These are phyloP conservation scores for Ceratosolen fusciceps DNA, from an alignment of 1,140 invertebrate species.

Conservation along the genomic window DNA sequence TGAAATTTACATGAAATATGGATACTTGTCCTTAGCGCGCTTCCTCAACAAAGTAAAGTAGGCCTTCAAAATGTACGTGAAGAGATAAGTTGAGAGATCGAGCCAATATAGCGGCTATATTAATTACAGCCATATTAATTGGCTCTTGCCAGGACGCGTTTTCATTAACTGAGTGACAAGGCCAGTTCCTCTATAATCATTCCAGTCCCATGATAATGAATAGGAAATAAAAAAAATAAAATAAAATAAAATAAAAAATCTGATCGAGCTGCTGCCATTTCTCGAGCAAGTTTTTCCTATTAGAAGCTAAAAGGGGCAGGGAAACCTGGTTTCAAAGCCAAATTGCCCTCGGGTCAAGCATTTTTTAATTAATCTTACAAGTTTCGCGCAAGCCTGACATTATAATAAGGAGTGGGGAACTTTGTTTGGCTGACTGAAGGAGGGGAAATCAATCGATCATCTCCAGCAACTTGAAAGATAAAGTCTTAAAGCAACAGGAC, in stretches of 20 bases:
- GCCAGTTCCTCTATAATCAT: neutral
- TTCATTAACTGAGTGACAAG: neutral
- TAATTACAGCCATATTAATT: too few relatives aligned
- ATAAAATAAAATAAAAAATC: neutral
- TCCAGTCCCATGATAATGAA: too few relatives aligned
- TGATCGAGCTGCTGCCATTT: too few relatives aligned
- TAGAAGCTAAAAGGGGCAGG: neutral
- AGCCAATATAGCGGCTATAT: too few relatives aligned
- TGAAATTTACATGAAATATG: neutral
- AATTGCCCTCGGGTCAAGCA: constrained; percentile 9
- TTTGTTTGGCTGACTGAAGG: constrained; percentile 14
- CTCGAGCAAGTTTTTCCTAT: too few relatives aligned
- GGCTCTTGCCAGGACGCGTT: neutral
- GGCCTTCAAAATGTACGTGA: too few relatives aligned
- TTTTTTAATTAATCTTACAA: constrained; percentile 38
- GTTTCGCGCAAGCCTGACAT: constrained; percentile 34
- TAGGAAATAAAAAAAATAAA: neutral
- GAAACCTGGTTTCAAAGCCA: constrained; percentile 9
- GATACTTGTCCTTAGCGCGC: neutral
- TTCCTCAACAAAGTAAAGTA: too few relatives aligned
- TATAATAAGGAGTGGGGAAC: constrained; percentile 26
- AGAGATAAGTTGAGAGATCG: too few relatives aligned
- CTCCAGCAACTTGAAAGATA: constrained; percentile 6
- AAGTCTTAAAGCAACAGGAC: constrained; percentile 10
- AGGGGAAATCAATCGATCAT: constrained; percentile 40